Conservation (phyloP, 2,888 invertebrate genomes). For the Serripes groenlandicus region DNA sequence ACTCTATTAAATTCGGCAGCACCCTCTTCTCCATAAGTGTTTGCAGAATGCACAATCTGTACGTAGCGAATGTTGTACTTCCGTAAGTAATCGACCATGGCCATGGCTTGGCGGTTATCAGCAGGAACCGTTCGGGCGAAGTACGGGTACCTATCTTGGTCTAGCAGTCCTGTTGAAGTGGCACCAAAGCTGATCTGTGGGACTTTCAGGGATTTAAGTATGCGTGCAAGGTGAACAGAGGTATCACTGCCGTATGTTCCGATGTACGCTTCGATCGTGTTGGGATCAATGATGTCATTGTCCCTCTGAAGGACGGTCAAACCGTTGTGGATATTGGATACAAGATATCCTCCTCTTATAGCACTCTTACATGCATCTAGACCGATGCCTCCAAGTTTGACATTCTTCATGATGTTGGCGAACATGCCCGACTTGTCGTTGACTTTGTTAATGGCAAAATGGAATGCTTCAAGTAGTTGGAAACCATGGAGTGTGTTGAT, state of each 20-base stretch:
- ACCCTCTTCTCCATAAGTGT: conserved; percentile 77
- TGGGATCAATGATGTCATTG: conserved; percentile 71
- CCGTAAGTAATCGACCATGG: conserved; percentile 84
- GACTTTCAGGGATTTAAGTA: conserved; percentile 78
- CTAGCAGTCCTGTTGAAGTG: conserved; percentile 72
- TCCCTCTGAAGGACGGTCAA: conserved; percentile 68
- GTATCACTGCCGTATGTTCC: conserved; percentile 78
- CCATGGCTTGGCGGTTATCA: conserved; percentile 80
- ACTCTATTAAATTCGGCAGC: conserved; percentile 70
- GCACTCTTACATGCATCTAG: conserved; percentile 82
- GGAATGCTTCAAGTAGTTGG: conserved; percentile 83
- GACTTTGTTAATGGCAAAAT: conserved; percentile 81
- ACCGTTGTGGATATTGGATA: conserved; percentile 83
- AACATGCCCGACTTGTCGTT: conserved; percentile 82
- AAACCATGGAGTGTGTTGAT: conserved; percentile 82
- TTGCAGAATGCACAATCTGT: conserved; percentile 81
- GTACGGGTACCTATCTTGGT: conserved; percentile 77
- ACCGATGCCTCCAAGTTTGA: conserved; percentile 81
- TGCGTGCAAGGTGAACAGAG: conserved; percentile 77
- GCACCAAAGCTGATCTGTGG: conserved; percentile 81
- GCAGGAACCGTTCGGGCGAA: conserved; percentile 82
- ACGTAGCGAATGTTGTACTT: conserved; percentile 86
- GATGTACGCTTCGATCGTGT: conserved; percentile 80
- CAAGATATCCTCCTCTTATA: conserved; percentile 78
- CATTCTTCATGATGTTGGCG: conserved; percentile 74